Percentiles rank a stretch among this genome's conserved stretches.
These are phyloP conservation scores for Recurvirostra avosetta DNA, from an alignment of 2,113 vertebrate genomes.

Conservation along the genomic window DNA sequence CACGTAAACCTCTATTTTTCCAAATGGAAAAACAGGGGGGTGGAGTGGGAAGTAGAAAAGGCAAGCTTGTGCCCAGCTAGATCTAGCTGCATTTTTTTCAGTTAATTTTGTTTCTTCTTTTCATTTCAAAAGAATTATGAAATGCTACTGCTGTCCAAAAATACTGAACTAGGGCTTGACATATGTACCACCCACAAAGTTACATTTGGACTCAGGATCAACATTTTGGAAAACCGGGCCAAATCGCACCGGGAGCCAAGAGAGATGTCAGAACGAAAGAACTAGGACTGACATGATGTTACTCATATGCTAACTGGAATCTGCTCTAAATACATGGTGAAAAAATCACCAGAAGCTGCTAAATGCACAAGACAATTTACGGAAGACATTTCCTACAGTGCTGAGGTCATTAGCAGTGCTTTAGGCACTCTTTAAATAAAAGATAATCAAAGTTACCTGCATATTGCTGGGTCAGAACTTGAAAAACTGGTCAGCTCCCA, in stretches of 20 bases:
- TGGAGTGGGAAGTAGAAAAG: not conserved
- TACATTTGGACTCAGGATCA: conserved; percentile 60
- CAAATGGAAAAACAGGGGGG: conserved; percentile 13
- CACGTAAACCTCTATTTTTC: conserved; percentile 35
- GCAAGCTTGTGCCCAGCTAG: not conserved
- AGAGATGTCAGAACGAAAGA: conserved; percentile 57
- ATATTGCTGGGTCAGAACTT: not conserved
- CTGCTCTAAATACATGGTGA: not conserved
- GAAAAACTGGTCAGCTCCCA: not conserved
- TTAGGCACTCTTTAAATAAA: not conserved
- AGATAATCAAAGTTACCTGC: not conserved
- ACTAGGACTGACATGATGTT: conserved; percentile 49
- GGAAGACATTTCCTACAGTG: not conserved
- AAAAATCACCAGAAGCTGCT: not conserved
- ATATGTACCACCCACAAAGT: conserved; percentile 55
- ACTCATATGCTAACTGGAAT: conserved; percentile 44
- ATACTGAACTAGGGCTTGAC: conserved; percentile 38
- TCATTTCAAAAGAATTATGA: conserved; percentile 39
- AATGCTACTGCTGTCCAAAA: conserved; percentile 50
- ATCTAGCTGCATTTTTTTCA: conserved; percentile 16
- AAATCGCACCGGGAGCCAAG: conserved; percentile 39
- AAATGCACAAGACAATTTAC: not conserved
- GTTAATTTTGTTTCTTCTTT: not conserved
- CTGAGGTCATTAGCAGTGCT: not conserved
- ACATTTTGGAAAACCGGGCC: conserved; percentile 26